Conservation (phyloP, 2,113 vertebrate genomes). For the Dipodomys ordii region DNA sequence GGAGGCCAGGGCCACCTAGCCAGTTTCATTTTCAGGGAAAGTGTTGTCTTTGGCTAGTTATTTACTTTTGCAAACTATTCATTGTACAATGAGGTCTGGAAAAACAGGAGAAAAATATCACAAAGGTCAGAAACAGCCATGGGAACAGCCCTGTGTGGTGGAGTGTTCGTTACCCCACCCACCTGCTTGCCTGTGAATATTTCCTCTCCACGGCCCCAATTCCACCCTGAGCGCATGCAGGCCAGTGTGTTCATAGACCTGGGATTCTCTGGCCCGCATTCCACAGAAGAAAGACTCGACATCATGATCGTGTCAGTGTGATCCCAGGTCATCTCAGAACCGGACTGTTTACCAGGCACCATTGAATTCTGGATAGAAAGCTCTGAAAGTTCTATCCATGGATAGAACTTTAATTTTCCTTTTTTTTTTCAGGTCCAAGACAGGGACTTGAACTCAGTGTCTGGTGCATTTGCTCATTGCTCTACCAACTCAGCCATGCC, state of each 20-base stretch:
- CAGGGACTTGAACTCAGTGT: too few relatives aligned
- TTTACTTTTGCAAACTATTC: constrained; percentile 6
- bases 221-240: not conserved
- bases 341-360: too few relatives aligned
- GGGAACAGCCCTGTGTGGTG: constrained; percentile 76
- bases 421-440: too few relatives aligned
- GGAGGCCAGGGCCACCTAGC: not conserved
- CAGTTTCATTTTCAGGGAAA: not conserved
- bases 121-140: constrained; percentile 75
- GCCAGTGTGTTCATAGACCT: not conserved
- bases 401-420: not conserved
- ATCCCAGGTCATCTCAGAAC: too few relatives aligned
- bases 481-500: too few relatives aligned
- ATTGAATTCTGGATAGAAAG: not conserved
- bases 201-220: constrained; percentile 66
- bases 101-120: constrained; percentile 60
- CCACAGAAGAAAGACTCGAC: too few relatives aligned
- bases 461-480: too few relatives aligned
- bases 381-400: not conserved
- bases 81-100: constrained; percentile 48
- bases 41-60: constrained; percentile 28
- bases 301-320: too few relatives aligned
- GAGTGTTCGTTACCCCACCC: constrained; percentile 79
- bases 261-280: too few relatives aligned
- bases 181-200: constrained; percentile 72